Evolutionary conservation across 2,797 vertebrate species (phyloP).

Genomic region (Thamnophis elegans): DNA sequence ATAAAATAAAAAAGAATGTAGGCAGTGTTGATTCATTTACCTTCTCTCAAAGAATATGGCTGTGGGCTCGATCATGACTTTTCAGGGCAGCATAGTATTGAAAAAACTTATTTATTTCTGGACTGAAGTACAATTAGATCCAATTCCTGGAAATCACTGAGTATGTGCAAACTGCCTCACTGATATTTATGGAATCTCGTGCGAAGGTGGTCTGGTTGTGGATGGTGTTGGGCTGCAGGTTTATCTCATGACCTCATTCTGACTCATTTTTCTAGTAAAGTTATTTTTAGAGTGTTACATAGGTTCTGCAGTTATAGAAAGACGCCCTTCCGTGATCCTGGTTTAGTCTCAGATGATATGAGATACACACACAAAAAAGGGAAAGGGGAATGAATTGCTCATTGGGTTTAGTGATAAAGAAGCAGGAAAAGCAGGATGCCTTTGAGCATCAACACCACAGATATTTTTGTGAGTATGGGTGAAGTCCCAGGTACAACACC

Average conservation of each 20-base stretch:
- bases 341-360: background rate
- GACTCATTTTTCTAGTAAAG: background rate
- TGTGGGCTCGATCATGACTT: rapidly evolving
- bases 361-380: background rate
- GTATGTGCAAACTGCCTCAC: background rate
- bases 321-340: background rate
- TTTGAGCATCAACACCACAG: background rate
- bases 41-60: background rate
- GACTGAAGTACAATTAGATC: background rate
- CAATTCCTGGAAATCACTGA: background rate
- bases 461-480: background rate
- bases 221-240: background rate
- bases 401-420: background rate
- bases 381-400: background rate
- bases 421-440: background rate
- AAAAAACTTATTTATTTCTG: background rate
- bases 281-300: background rate
- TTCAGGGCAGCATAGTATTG: constrained; percentile 2
- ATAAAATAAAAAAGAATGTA: background rate
- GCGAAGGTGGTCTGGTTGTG: background rate
- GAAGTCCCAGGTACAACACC: background rate
- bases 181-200: background rate
- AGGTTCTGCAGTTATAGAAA: background rate
- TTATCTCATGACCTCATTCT: background rate
- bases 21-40: background rate